A percentile compares a stretch with the other conserved stretches of the same genome.
These are phyloP conservation scores for Epiblema foenella DNA, from an alignment of 2,888 invertebrate species.

Conservation along the genomic window DNA sequence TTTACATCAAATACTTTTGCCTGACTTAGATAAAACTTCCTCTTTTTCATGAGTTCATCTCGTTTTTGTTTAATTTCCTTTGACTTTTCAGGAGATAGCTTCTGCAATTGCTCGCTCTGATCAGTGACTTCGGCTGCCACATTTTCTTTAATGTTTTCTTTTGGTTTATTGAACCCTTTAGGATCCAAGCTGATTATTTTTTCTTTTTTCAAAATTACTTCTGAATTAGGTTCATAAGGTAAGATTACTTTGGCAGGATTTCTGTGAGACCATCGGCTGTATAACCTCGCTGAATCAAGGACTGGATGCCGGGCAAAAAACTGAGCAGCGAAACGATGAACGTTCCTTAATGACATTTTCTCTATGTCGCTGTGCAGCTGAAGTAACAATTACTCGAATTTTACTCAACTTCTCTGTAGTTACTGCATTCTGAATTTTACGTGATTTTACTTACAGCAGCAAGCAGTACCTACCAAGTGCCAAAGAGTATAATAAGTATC, in stretches of 20 bases:
- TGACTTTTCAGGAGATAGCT: slow-evolving; percentile 51
- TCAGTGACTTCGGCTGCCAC: not conserved
- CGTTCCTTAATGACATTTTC: slow-evolving; percentile 54
- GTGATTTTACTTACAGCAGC: not conserved
- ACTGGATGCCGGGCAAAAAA: slow-evolving; percentile 48
- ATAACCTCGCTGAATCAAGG: slow-evolving; percentile 60
- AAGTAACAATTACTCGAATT: not conserved
- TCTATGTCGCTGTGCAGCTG: not conserved
- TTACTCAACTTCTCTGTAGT: not conserved
- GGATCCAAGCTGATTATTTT: slow-evolving; percentile 70
- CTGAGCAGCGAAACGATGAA: slow-evolving; percentile 53
- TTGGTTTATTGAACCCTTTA: slow-evolving; percentile 53
- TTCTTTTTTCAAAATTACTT: slow-evolving; percentile 69
- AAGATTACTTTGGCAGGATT: slow-evolving; percentile 80
- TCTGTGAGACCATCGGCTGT: slow-evolving; percentile 82
- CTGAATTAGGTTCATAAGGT: slow-evolving; percentile 69
- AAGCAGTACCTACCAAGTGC: too few relatives aligned
- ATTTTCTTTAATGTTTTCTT: slow-evolving; percentile 44
- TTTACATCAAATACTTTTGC: slow-evolving; percentile 81
- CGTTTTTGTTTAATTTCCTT: slow-evolving; percentile 64
- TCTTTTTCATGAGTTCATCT: slow-evolving; percentile 63
- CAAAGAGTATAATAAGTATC: too few relatives aligned
- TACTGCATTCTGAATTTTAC: not conserved
- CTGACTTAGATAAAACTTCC: slow-evolving; percentile 67
- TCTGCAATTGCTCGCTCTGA: slow-evolving; percentile 31